phyloP scores from a whole-genome alignment of 2,797 vertebrate genomes.

The Amazona finschi region DNA sequence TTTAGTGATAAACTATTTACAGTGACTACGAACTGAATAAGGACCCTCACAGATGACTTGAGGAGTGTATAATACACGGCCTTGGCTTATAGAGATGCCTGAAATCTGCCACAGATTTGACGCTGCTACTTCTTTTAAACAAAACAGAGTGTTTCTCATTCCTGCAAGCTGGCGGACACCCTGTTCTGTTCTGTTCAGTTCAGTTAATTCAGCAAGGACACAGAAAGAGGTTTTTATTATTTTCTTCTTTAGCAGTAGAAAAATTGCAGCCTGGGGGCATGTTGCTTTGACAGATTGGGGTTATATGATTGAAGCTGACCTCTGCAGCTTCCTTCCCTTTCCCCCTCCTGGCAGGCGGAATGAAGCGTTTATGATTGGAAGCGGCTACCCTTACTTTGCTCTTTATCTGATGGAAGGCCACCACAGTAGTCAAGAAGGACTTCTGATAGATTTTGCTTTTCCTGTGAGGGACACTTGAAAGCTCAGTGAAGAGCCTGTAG shows the following conservation, averaged over 20 bases:
- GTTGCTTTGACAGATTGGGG: conserved; percentile 48
- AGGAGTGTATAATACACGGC: not conserved
- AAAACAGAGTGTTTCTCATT: not conserved
- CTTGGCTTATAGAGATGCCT: not conserved
- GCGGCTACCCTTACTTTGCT: not conserved
- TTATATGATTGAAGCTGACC: conserved; percentile 27
- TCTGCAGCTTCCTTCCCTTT: not conserved
- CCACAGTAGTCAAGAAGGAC: not conserved
- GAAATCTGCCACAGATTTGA: not conserved
- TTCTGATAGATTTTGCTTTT: not conserved
- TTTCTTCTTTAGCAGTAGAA: not conserved
- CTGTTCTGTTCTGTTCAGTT: not conserved
- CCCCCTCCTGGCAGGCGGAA: not conserved
- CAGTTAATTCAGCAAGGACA: not conserved
- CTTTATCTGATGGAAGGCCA: not conserved
- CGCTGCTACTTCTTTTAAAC: not conserved
- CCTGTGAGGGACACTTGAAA: not conserved
- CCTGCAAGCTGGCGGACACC: not conserved
- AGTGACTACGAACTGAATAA: not conserved
- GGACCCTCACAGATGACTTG: not conserved
- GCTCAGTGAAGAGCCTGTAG: not conserved
- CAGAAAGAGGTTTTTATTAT: not conserved
- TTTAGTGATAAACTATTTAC: not conserved
- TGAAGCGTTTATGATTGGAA: conserved; percentile 5
- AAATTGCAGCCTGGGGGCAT: not conserved